Base-by-base conservation (phyloP, 2,113 vertebrate genomes). In the Rhinolophus ferrumequinum region DNA sequence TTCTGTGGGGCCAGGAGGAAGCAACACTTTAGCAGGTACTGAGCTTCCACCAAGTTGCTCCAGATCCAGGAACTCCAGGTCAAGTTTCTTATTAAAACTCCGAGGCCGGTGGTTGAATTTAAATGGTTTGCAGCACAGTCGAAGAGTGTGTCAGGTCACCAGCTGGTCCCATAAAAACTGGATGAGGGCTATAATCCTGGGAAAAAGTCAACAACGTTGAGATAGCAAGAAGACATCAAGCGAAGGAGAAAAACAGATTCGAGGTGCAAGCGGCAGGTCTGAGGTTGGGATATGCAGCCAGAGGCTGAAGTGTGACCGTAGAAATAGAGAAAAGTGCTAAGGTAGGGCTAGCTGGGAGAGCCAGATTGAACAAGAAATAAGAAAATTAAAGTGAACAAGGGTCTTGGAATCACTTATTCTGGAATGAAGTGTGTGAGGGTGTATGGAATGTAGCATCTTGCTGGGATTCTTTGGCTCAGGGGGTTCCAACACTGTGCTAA, bases 51-150 rank as follows among this genome's bases (percentile, higher is more conserved):
- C 38, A 83, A 73, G 67, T 50, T 73, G 60, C 83, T 87, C 4
- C 64, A 92, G 92, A 83, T 82, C 73, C 44, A 70, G 79, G 52
- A 93, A 76, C 83, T 93, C 82, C 56, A 16, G 67, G 86, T 93
- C 77, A 92, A 56, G 54, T 96, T 96, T 96, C 87, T 79, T 69
- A 83, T 73, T 67, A 79, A 93, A 94, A 72, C 75, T 75, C 75
- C 0, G 4, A 81, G 84, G 84, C 83, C 4, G 2, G 35, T 62
- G 90, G 64, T 76, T 96, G 80, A 52, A 18, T 90, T 67, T 50
- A 85, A 85, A 41, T 24, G 52, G n/a, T 86, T 77, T 64, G 33
- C 41, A 75, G 92, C 35, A 15, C 18, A 12, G 58, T 28, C 0
- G 5, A 77, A 19, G 30, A 56, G 75, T 7, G 13, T 60, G 60